Base-by-base conservation (phyloP, 2,888 invertebrate genomes). In the Gastracanthus pulcherrimus region DNA sequence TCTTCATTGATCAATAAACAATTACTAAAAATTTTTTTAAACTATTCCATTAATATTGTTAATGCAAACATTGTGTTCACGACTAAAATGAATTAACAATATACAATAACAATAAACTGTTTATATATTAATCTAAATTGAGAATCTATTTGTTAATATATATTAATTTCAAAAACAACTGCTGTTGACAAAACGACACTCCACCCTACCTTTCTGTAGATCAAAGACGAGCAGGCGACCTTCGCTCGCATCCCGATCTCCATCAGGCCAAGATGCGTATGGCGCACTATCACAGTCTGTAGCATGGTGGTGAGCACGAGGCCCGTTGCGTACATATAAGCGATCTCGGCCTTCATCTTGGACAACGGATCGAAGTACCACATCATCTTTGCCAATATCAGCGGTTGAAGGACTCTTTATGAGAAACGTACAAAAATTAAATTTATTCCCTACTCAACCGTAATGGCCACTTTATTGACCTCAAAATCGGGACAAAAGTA, bases 171-270 rank as follows among this genome's bases (percentile, higher is more conserved):
- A n/a, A n/a, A n/a, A n/a, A n/a, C n/a, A n/a, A n/a, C n/a, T n/a
- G n/a, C n/a, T n/a, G n/a, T n/a, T n/a, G n/a, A n/a, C n/a, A n/a
- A n/a, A n/a, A n/a, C n/a, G n/a, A n/a, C n/a, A n/a, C n/a, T n/a
- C n/a, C n/a, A n/a, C n/a, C 84, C 83, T 91, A 96, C 97, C 94
- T 97, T 97, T 92, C 96, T 94, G 89, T 96, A 97, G 82, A 97
- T 90, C 16, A 97, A 90, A 0, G 96, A 96, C 88, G 96, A 96
- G 86, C 95, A 94, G 0, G 97, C 96, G 76, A 97, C 93, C 86
- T 97, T 92, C 77, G 96, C 93, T 88, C 95, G 92, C 96, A 96
- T 96, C 64, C 97, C 97, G 58, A 96, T 93, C 84, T 95, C 93
- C 85, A 93, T 92, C 87, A 93, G 93, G 41, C 93, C 92, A 84